Conservation (phyloP, 2,888 invertebrate species). For the Plebejus anna region DNA sequence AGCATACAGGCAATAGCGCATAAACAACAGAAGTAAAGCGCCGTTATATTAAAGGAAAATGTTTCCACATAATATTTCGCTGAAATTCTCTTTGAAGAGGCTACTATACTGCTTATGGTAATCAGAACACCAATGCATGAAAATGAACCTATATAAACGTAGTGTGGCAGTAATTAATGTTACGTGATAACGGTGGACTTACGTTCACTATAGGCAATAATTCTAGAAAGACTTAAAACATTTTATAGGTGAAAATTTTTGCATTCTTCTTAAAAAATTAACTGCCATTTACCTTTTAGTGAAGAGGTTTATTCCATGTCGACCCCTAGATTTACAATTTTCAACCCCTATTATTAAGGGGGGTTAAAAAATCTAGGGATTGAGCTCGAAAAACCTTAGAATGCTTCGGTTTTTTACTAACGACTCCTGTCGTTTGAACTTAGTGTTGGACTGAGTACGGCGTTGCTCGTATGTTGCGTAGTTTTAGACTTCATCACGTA, state of each 20-base stretch:
- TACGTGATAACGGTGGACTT: constrained; percentile 53
- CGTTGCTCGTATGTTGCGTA: constrained; percentile 58
- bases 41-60: neutral
- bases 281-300: constrained; percentile 69
- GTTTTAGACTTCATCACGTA: constrained; percentile 43
- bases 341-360: neutral
- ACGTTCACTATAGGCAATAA: constrained; percentile 65
- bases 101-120: neutral
- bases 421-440: constrained; percentile 34
- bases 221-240: constrained; percentile 70
- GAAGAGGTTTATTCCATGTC: constrained; percentile 31
- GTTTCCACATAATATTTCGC: neutral
- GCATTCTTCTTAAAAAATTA: constrained; percentile 58
- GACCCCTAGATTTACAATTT: neutral
- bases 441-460: constrained; percentile 54
- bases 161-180: constrained; percentile 30
- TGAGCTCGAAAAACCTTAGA: neutral
- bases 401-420: constrained; percentile 43
- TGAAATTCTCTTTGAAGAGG: neutral
- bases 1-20: too few species aligned
- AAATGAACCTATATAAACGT: neutral
- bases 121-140: neutral
- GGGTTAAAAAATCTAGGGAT: neutral
- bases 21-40: neutral
- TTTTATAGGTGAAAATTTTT: constrained; percentile 68